These are phyloP conservation scores for Betta splendens DNA, from an alignment of 2,797 vertebrate genomes.

Conservation along the genomic window DNA sequence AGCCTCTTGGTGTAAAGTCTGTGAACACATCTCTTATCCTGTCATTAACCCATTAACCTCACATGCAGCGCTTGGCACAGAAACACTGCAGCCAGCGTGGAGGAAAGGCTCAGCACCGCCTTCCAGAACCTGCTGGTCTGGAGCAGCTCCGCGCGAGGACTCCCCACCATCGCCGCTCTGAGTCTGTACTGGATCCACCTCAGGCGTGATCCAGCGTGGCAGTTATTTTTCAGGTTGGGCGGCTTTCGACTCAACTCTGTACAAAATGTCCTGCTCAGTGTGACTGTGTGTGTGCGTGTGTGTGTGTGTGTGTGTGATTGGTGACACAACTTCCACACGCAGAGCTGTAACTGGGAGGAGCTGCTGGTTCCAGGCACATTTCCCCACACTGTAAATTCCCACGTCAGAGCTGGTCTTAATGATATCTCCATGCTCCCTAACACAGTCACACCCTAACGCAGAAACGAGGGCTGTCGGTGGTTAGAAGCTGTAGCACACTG, in stretches of 20 bases:
- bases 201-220: constrained; percentile 36
- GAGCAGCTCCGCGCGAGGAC: no score
- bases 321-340: not conserved
- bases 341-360: constrained; percentile 31
- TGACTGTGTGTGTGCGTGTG: not conserved
- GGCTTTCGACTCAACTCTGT: constrained; percentile 14
- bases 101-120: constrained; percentile 39
- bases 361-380: constrained; percentile 7
- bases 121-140: no score
- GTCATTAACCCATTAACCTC: constrained; percentile 55
- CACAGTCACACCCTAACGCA: constrained; percentile 19
- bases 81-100: not conserved
- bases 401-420: constrained; percentile 30
- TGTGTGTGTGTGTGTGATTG: constrained; percentile 1
- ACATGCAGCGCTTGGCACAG: constrained; percentile 12
- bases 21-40: constrained; percentile 34
- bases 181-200: constrained; percentile 29
- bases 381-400: constrained; percentile 25
- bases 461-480: constrained; percentile 9
- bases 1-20: constrained; percentile 9
- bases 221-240: constrained; percentile 45
- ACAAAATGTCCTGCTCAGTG: constrained; percentile 56
- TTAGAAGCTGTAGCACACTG: not conserved
- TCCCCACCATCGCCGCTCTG: constrained; percentile 32
- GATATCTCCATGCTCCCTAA: constrained; percentile 32